Evolutionary conservation across 2,113 vertebrate genomes (phyloP), one percentile per base, ranked within the genome.

Genomic region (Pycnonotus jocosus): DNA sequence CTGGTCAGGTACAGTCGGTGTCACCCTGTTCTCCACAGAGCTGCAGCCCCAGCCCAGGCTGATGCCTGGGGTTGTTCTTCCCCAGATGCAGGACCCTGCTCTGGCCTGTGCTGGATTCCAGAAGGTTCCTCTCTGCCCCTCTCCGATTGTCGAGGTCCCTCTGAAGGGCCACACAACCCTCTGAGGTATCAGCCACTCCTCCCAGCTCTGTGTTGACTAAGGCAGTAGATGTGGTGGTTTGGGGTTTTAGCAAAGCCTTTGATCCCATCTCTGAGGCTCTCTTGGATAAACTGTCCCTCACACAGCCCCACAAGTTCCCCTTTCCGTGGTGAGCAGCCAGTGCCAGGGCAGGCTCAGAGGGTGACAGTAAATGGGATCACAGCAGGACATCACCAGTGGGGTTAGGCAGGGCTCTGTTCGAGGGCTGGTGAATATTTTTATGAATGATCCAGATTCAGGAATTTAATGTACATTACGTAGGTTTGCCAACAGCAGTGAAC

Each of bases 111-210:
- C 13, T 60, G 40, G 12, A 25, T 71, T 79, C 37, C 48, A 79
- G 40, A 47, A 62, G 16, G 40, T 40, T 47, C 74, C 65, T 78
- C 53, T 51, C 23, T 70, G 38, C n/a, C 23, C 8, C 24, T 38
- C 23, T 85, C 15, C 42, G 11, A 16, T 7, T 48, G 24, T 21
- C 0, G 0, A 69, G 18, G 62, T 33, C 23, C 64, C 72, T 69
- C 54, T 45, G 62, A 51, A 51, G 45, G 13, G 21, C 37, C 62
- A 76, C 58, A 38, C 50, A n/a, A 28, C 30, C n/a, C 50, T 57
- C 27, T n/a, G 42, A 37, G 27, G 7, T 7, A 16, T 28, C 44
- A n/a, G 37, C 64, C 28, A 12, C 33, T 61, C 53, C 44, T 58
- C 33, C 60, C 38, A 53, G n/a, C 64, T 23, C 33, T 2, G 1